Evolutionary conservation across 2,113 vertebrate species (phyloP), one percentile per base, ranked within the genome.

Genomic region (Heterocephalus glaber): DNA sequence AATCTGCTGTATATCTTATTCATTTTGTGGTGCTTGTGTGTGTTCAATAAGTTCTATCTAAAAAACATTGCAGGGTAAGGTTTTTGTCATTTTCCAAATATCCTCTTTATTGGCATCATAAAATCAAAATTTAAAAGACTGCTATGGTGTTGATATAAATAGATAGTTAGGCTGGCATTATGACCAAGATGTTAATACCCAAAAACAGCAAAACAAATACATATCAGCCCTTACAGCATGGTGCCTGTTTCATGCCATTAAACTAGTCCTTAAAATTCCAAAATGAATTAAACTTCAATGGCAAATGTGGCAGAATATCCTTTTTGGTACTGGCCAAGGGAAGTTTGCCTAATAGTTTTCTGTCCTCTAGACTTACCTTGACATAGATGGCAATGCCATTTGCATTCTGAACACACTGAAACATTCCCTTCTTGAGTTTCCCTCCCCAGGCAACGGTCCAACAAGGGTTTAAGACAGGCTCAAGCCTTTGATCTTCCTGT

Each of bases 61-160:
- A 90, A 19, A 41, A 41, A 61, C 28, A 60, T 13, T 61, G 35
- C 8, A 26, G 56, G 63, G 6, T 83, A 84, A 5, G 79, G 47
- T 82, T 86, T 94, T 85, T 95, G 68, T 87, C 86, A 63, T 92
- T 80, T 58, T 90, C 56, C 66, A 95, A 92, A 92, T 87, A 90
- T 56, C 14, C 44, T 86, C 68, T 87, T 84, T 61, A 87, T 17
- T 92, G 81, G 19, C n/a, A 79, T 92, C 56, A 74, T 90, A 66
- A 89, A 96, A 28, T 82, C 74, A 33, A 95, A 74, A 95, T 82
- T 86, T 89, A 66, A 70, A 95, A 85, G n/a, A 72, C 54, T 82
- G 10, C 49, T 65, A 56, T 65, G 38, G 74, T 95, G 44, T 66
- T 58, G 84, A 72, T 70, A 68, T 89, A 85, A 86, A 76, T 63